phyloP scores from a whole-genome alignment of 2,888 invertebrate genomes.

The Spialia ferax region DNA sequence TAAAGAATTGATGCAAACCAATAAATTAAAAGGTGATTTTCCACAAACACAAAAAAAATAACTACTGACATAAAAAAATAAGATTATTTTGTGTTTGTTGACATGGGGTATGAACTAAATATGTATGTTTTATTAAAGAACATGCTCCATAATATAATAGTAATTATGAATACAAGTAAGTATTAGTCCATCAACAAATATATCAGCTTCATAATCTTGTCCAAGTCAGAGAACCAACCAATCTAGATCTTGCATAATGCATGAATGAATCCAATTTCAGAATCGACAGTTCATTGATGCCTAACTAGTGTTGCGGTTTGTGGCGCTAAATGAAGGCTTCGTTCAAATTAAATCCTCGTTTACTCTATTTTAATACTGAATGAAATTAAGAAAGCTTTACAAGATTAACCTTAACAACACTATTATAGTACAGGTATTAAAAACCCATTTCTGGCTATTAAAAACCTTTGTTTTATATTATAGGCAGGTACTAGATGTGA shows the following conservation, averaged over 20 bases:
- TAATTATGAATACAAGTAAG: not conserved
- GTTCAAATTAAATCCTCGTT: conserved; percentile 1
- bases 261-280: conserved; percentile 24
- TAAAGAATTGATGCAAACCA: conserved; percentile 9
- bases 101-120: not conserved
- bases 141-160: too few relatives aligned
- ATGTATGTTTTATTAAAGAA: too few relatives aligned
- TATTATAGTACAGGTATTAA: too few relatives aligned
- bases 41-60: conserved; percentile 12
- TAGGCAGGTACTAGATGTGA: too few relatives aligned
- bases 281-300: conserved; percentile 16
- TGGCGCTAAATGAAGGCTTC: not conserved
- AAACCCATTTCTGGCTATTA: too few relatives aligned
- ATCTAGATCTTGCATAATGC: conserved; percentile 32
- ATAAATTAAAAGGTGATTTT: conserved; percentile 5
- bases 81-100: conserved; percentile 8
- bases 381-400: too few relatives aligned
- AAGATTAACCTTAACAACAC: not conserved
- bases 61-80: not conserved
- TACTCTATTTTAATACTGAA: conserved; percentile 2
- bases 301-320: not conserved
- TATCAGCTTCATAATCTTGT: conserved; percentile 3
- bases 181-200: not conserved
- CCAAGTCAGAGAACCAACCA: conserved; percentile 20
- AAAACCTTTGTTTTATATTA: too few relatives aligned